Evolutionary conservation across 2,113 vertebrate genomes (phyloP).

Genomic region (Solea solea): DNA sequence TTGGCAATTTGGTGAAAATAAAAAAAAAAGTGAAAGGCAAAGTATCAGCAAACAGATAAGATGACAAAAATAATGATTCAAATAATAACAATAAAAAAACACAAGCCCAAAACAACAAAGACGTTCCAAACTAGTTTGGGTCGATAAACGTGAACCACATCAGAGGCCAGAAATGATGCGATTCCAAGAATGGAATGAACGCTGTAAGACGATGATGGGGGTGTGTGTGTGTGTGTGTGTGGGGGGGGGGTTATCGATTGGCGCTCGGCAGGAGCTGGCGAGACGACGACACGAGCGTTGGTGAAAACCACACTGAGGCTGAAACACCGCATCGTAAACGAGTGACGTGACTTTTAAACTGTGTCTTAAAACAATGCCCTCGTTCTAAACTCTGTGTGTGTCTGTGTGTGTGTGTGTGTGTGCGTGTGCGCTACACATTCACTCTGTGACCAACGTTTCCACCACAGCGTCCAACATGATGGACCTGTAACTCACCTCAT

Average conservation of each 20-base stretch:
- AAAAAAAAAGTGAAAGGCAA: neutral
- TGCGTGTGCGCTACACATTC: slow-evolving; percentile 29
- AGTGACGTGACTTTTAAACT: slow-evolving; percentile 21
- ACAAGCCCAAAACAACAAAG: slow-evolving; percentile 17
- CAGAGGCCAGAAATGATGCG: slow-evolving; percentile 21
- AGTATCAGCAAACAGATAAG: neutral
- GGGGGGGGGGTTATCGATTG: slow-evolving; percentile 9
- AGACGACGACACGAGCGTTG: slow-evolving; percentile 2
- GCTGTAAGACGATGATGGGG: slow-evolving; percentile 25
- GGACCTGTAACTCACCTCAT: slow-evolving; percentile 38
- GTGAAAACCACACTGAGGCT: neutral
- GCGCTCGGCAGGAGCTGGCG: neutral
- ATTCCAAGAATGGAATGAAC: slow-evolving; percentile 31
- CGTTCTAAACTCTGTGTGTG: slow-evolving; percentile 3
- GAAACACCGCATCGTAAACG: neutral
- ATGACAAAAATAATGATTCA: neutral
- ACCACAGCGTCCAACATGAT: slow-evolving; percentile 21
- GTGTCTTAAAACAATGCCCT: slow-evolving; percentile 13
- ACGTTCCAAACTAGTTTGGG: slow-evolving; percentile 12
- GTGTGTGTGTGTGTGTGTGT: too few species aligned
- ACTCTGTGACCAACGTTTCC: neutral
- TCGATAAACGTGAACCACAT: slow-evolving; percentile 19
- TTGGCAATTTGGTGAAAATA: neutral
- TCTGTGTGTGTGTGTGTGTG: slow-evolving; percentile 4
- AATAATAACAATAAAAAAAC: neutral